Evolutionary conservation across 2,797 vertebrate species (phyloP).

Genomic region (Alectoris magna): DNA sequence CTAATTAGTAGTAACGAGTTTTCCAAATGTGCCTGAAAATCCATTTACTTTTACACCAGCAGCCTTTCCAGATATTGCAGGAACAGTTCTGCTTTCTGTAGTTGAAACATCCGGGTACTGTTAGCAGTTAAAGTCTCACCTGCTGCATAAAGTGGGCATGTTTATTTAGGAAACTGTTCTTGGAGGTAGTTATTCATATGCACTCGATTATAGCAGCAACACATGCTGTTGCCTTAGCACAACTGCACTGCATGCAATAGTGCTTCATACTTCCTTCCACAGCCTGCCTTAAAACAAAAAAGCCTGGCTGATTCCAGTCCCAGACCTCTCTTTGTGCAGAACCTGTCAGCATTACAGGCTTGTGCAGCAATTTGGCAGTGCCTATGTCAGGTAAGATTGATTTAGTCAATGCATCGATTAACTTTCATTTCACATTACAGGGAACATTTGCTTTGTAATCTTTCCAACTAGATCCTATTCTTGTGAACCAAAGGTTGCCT

Average conservation of each 20-base stretch:
- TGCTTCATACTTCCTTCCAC: background rate
- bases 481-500: background rate
- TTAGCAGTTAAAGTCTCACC: background rate
- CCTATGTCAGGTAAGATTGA: background rate
- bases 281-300: background rate
- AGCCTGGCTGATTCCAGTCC: background rate
- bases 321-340: background rate
- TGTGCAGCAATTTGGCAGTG: background rate
- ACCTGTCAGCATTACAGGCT: background rate
- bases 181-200: background rate
- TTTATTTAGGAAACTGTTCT: background rate
- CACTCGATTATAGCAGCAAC: background rate
- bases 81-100: background rate
- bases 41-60: background rate
- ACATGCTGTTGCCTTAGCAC: fast-evolving
- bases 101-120: background rate
- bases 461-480: background rate
- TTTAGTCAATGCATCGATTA: background rate
- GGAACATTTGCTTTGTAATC: background rate
- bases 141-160: background rate
- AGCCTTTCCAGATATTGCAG: background rate
- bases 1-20: background rate
- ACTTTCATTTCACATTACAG: background rate
- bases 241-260: fast-evolving
- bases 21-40: background rate